These are phyloP conservation scores for Chlorops oryzae DNA, from an alignment of 1,140 invertebrate species.

Conservation along the genomic window DNA sequence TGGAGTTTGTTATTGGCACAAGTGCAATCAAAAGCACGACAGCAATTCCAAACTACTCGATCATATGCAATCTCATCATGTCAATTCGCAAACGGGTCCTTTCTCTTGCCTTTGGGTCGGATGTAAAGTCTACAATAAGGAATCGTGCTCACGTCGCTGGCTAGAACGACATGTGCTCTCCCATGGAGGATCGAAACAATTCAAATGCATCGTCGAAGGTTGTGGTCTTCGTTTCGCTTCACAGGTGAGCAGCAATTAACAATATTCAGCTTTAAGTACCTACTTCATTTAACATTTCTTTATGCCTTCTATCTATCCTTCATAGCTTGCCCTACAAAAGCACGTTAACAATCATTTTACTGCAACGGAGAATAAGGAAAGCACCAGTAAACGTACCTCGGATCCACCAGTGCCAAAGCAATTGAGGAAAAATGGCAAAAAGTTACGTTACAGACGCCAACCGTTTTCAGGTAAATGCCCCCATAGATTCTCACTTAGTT, in stretches of 20 bases:
- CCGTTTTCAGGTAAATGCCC: conserved; percentile 78
- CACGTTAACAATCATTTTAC: conserved; percentile 93
- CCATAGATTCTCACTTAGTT: no score
- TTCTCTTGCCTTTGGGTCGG: conserved; percentile 87
- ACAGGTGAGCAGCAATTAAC: conserved; percentile 57
- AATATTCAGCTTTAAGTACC: neutral
- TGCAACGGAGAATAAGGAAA: conserved; percentile 55
- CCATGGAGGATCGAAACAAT: conserved; percentile 90
- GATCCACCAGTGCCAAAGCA: conserved; percentile 63
- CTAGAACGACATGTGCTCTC: conserved; percentile 85
- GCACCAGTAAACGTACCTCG: conserved; percentile 56
- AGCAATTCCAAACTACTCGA: conserved; percentile 75
- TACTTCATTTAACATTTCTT: neutral
- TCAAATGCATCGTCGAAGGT: conserved; percentile 89
- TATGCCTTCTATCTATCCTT: no score
- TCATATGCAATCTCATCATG: conserved; percentile 84
- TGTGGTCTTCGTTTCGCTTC: conserved; percentile 87
- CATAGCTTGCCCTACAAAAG: conserved; percentile 75
- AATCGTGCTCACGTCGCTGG: conserved; percentile 86
- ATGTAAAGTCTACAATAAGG: conserved; percentile 90
- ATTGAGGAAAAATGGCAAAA: conserved; percentile 77
- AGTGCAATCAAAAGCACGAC: conserved; percentile 72
- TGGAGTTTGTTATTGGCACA: conserved; percentile 74
- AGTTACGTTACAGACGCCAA: conserved; percentile 71
- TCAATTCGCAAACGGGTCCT: conserved; percentile 75